phyloP scores from a whole-genome alignment of 1,140 invertebrate species.

The Drosophila busckii region DNA sequence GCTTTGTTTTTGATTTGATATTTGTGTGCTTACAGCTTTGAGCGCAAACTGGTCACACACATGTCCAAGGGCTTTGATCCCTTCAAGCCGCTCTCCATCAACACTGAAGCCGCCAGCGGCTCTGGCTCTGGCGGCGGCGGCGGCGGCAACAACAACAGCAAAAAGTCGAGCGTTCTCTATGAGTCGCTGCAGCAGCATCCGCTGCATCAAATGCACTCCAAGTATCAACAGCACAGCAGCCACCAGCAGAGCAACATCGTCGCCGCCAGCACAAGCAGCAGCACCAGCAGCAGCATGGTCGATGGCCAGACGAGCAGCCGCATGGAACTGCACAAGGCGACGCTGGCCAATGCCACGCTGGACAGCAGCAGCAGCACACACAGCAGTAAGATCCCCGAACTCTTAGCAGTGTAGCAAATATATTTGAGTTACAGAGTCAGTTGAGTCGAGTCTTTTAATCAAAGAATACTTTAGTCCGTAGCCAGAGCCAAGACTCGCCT shows the following conservation, averaged over 20 bases:
- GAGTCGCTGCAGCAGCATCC: conserved; percentile 76
- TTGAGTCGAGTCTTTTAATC: no score
- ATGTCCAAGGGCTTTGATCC: conserved; percentile 77
- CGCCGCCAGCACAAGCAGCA: conserved; percentile 22
- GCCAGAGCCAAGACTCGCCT: no score
- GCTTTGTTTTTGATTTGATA: neutral
- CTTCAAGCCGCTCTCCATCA: conserved; percentile 73
- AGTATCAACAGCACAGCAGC: conserved; percentile 43
- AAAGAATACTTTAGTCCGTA: no score
- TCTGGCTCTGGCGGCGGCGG: conserved; percentile 17
- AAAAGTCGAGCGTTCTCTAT: conserved; percentile 69
- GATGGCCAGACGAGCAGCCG: conserved; percentile 63
- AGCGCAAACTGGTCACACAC: conserved; percentile 72
- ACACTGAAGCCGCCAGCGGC: conserved; percentile 49
- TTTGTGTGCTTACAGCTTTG: conserved; percentile 44
- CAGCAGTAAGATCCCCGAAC: conserved; percentile 34
- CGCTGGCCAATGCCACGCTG: conserved; percentile 60
- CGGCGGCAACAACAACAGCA: conserved; percentile 33
- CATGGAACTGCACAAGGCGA: conserved; percentile 75
- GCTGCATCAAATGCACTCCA: conserved; percentile 54
- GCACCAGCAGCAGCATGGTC: conserved; percentile 27
- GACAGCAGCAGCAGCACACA: conserved; percentile 27
- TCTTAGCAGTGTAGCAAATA: no score
- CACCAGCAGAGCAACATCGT: conserved; percentile 31
- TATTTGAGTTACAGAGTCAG: no score